Conservation (phyloP, 2,888 invertebrate species). For the Liodrosophila aerea region DNA sequence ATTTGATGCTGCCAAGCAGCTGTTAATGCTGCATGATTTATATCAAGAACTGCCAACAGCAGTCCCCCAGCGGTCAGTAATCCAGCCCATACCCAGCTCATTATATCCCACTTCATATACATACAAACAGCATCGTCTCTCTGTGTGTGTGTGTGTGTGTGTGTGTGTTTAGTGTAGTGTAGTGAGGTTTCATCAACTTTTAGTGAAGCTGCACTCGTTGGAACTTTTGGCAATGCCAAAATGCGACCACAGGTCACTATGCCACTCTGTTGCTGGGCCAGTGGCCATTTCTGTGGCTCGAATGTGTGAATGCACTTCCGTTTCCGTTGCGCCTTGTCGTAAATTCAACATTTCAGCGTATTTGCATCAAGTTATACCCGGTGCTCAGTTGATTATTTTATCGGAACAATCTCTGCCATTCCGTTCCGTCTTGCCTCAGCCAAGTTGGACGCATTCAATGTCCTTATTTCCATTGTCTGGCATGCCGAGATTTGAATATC, state of each 20-base stretch:
- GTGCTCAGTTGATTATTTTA: slow-evolving; percentile 50
- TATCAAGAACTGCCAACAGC: slow-evolving; percentile 47
- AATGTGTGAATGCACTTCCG: slow-evolving; percentile 47
- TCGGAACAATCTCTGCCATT: slow-evolving; percentile 24
- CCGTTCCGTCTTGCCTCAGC: neutral
- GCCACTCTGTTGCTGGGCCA: slow-evolving; percentile 1
- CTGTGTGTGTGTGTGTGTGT: neutral
- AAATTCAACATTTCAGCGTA: slow-evolving; percentile 30
- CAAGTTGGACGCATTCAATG: slow-evolving; percentile 23
- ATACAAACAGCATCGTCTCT: no score
- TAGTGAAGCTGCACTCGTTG: slow-evolving; percentile 1
- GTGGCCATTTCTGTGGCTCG: slow-evolving; percentile 12
- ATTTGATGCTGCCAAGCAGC: slow-evolving; percentile 79
- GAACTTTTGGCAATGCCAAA: slow-evolving; percentile 25
- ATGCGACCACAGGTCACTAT: slow-evolving; percentile 18
- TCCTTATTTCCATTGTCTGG: slow-evolving; percentile 33
- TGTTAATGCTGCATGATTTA: slow-evolving; percentile 81
- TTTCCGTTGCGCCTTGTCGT: slow-evolving; percentile 29
- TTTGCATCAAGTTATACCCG: slow-evolving; percentile 44
- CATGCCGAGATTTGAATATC: slow-evolving; percentile 8
- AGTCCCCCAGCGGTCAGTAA: slow-evolving; percentile 34
- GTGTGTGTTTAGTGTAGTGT: neutral
- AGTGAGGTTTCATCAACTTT: slow-evolving; percentile 17
- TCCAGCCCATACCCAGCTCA: slow-evolving; percentile 58
- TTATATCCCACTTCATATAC: slow-evolving; percentile 53